phyloP scores from a whole-genome alignment of 2,113 vertebrate species.

The Cololabis saira region DNA sequence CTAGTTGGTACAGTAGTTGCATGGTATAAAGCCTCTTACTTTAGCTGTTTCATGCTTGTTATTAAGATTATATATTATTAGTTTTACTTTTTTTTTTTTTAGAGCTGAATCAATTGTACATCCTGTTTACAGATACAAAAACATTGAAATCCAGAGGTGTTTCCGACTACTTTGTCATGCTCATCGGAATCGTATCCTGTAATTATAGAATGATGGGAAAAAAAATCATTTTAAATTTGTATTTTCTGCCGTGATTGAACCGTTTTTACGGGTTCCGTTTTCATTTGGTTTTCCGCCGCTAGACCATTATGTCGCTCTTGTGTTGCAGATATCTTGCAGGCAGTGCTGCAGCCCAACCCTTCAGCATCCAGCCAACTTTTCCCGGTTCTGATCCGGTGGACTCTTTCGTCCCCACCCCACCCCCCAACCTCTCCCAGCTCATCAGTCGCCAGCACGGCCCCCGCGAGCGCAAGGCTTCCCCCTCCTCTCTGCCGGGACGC shows the following conservation, averaged over 20 bases:
- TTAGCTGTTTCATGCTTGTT: too few species aligned
- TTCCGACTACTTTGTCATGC: too few species aligned
- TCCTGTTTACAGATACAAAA: too few species aligned
- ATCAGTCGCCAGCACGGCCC: slow-evolving; percentile 84
- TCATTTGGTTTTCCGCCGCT: slow-evolving; percentile 15
- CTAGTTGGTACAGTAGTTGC: too few species aligned
- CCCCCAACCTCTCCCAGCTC: slow-evolving; percentile 88
- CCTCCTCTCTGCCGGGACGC: slow-evolving; percentile 90
- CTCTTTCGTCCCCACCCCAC: slow-evolving; percentile 85
- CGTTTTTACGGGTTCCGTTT: background rate
- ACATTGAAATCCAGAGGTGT: too few species aligned
- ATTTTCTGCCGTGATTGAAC: background rate
- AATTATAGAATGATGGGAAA: background rate
- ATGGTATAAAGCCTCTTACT: too few species aligned
- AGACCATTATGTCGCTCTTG: slow-evolving; percentile 69
- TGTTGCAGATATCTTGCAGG: slow-evolving; percentile 88
- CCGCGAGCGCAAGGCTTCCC: slow-evolving; percentile 81
- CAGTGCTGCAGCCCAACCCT: slow-evolving; percentile 72
- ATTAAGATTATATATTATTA: too few species aligned
- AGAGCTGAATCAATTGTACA: too few species aligned
- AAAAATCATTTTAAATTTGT: background rate
- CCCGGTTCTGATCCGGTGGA: slow-evolving; percentile 59
- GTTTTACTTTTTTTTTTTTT: too few species aligned
- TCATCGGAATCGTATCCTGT: too few species aligned
- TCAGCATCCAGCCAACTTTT: slow-evolving; percentile 62